Conservation (phyloP, 2,113 vertebrate species). For the Ameiurus melas region DNA sequence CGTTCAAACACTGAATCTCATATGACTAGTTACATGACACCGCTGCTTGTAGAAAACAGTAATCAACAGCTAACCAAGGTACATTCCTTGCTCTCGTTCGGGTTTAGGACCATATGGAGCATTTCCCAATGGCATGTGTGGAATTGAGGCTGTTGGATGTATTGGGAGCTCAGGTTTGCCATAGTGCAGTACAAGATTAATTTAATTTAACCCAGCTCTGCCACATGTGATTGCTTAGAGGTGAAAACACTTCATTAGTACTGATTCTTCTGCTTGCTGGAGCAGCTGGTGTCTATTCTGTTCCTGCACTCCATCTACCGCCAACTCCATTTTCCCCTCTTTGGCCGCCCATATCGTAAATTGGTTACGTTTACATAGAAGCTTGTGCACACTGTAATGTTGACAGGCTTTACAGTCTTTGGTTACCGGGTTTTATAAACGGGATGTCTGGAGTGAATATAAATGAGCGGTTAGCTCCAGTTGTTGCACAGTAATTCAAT, state of each 20-base stretch:
- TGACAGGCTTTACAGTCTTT: constrained; percentile 38
- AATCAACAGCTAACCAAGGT: background rate
- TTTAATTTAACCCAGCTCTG: constrained; percentile 14
- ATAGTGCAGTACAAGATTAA: constrained; percentile 13
- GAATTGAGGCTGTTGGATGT: background rate
- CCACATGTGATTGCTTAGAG: constrained; percentile 29
- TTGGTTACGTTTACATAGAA: constrained; percentile 41
- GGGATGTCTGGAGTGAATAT: constrained; percentile 14
- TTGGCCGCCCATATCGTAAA: constrained; percentile 27
- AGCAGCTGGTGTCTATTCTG: constrained; percentile 41
- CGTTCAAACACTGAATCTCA: constrained; percentile 43
- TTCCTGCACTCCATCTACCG: constrained; percentile 19
- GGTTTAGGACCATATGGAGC: background rate
- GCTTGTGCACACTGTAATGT: constrained; percentile 23
- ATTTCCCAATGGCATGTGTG: background rate
- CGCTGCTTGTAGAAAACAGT: background rate
- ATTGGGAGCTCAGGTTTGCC: background rate
- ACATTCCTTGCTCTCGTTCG: background rate
- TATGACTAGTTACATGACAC: constrained; percentile 43
- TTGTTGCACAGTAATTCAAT: constrained; percentile 10
- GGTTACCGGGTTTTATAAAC: constrained; percentile 13
- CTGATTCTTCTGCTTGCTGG: constrained; percentile 12
- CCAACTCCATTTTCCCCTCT: constrained; percentile 1
- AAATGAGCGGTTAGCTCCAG: constrained; percentile 11
- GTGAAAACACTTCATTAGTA: constrained; percentile 44